Conservation (phyloP, 2,888 invertebrate species). For the Iselma pallidipennis region DNA sequence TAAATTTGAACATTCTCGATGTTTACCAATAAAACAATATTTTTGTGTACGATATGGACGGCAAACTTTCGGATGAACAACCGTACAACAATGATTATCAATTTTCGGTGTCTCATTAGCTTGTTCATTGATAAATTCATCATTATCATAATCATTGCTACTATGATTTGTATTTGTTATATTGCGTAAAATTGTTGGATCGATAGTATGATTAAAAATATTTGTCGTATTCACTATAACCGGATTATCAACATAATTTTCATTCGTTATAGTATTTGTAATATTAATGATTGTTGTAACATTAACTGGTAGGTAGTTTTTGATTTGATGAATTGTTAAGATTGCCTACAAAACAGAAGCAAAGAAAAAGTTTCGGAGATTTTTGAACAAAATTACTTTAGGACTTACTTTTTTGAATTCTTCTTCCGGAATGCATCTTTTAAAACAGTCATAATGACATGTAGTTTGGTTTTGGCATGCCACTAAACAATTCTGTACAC, state of each 20-base stretch:
- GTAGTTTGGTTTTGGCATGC: slow-evolving; percentile 5
- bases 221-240: slow-evolving; percentile 16
- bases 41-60: neutral
- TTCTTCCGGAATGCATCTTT: slow-evolving; percentile 9
- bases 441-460: slow-evolving; percentile 21
- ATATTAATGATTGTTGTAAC: slow-evolving; percentile 22
- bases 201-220: slow-evolving; percentile 10
- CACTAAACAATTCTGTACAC: slow-evolving; percentile 11
- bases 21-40: slow-evolving; percentile 13
- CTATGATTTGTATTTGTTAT: neutral
- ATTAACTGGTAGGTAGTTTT: slow-evolving; percentile 17
- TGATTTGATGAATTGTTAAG: neutral
- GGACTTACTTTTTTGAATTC: neutral
- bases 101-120: neutral
- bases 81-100: slow-evolving; percentile 11
- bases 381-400: neutral
- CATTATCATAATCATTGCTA: neutral
- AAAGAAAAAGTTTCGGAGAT: neutral
- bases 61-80: slow-evolving; percentile 15
- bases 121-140: neutral
- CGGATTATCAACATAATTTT: slow-evolving; percentile 12
- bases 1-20: slow-evolving; percentile 15
- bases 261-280: slow-evolving; percentile 14
- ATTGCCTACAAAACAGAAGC: neutral
- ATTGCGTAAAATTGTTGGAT: neutral